These are phyloP conservation scores for Epistrophe eligans DNA, from an alignment of 2,888 invertebrate genomes.

Conservation along the genomic window DNA sequence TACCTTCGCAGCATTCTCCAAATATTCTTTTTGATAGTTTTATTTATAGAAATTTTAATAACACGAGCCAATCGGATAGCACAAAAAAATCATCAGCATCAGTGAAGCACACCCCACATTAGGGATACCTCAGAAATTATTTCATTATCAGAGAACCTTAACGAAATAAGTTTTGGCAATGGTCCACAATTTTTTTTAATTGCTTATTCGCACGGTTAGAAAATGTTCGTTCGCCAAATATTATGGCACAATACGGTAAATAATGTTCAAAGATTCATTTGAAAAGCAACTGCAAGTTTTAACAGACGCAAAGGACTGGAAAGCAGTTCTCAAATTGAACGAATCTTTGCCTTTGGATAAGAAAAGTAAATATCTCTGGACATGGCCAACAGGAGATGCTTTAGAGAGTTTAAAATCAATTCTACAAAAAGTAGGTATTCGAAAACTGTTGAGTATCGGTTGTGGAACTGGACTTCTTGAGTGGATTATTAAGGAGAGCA, in stretches of 20 bases:
- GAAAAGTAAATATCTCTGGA: conserved; percentile 88
- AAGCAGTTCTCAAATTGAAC: conserved; percentile 82
- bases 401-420: conserved; percentile 86
- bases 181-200: conserved; percentile 37
- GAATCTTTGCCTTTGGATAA: conserved; percentile 79
- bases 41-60: conserved; percentile 44
- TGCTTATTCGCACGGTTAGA: neutral
- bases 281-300: conserved; percentile 52
- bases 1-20: conserved; percentile 10
- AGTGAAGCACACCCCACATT: conserved; percentile 1
- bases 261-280: conserved; percentile 65
- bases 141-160: conserved; percentile 48
- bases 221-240: conserved; percentile 20
- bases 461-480: conserved; percentile 93
- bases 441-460: conserved; percentile 88
- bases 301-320: conserved; percentile 83
- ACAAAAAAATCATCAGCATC: conserved; percentile 13
- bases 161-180: conserved; percentile 47
- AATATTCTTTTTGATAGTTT: neutral
- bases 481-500: conserved; percentile 89
- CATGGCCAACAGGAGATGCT: conserved; percentile 88
- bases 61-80: conserved; percentile 13
- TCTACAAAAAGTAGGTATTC: conserved; percentile 84
- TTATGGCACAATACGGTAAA: neutral
- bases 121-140: conserved; percentile 30